Percentiles rank a stretch among this genome's conserved stretches.
phyloP scores from a whole-genome alignment of 2,113 vertebrate species.

The Cheirogaleus medius region DNA sequence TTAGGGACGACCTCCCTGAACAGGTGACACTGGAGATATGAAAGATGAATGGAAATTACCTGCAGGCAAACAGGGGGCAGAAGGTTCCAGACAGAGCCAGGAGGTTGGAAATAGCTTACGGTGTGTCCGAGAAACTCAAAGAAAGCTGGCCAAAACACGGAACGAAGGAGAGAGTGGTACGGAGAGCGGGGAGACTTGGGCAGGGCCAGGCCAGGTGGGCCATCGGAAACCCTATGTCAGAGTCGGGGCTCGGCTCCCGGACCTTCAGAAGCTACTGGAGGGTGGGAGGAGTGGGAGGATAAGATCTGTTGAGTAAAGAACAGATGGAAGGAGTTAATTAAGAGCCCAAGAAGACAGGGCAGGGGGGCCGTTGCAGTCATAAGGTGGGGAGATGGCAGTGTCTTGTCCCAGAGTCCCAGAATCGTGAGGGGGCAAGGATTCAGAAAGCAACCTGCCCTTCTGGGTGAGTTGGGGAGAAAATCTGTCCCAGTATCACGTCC shows the following conservation, averaged over 20 bases:
- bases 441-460: neutral
- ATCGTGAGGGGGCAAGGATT: neutral
- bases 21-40: neutral
- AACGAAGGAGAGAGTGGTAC: neutral
- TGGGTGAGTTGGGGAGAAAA: neutral
- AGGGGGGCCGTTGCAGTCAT: rapidly evolving
- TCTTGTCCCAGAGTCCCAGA: neutral
- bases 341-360: neutral
- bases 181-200: too few species aligned
- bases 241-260: neutral
- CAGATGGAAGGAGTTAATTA: neutral
- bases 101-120: neutral
- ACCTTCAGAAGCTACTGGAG: neutral
- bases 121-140: neutral
- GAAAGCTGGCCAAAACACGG: neutral
- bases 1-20: neutral
- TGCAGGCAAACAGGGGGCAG: neutral
- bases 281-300: too few species aligned
- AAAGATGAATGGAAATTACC: neutral
- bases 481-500: neutral
- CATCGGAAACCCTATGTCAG: neutral
- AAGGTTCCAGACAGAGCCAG: neutral
- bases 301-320: too few species aligned
- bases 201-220: too few species aligned
- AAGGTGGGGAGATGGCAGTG: neutral